These are phyloP conservation scores for Virgularia gustaviana DNA, from an alignment of 92 coral and sea anemone species.

Conservation along the genomic window DNA sequence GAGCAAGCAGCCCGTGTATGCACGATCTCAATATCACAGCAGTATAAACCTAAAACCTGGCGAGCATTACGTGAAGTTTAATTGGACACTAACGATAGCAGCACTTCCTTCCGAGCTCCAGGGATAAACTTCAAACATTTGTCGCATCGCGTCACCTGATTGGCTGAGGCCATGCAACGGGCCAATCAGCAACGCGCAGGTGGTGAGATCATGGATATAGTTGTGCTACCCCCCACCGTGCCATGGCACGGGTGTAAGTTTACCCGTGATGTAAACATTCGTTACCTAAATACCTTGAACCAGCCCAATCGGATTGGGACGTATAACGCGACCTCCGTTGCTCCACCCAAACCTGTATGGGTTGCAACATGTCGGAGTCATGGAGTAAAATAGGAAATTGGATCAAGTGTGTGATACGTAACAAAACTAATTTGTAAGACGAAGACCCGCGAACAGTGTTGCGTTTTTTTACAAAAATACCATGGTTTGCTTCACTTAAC, in stretches of 20 bases:
- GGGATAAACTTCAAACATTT: constrained; percentile 3
- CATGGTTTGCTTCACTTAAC: constrained; percentile 30
- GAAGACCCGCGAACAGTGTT: constrained; percentile 1
- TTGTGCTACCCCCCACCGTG: not conserved
- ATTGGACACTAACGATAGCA: constrained; percentile 20
- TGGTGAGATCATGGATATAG: not conserved
- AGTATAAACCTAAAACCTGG: not conserved
- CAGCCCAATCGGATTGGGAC: constrained; percentile 28
- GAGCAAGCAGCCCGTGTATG: not conserved
- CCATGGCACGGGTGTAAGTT: not conserved
- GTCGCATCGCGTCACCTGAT: constrained; percentile 47
- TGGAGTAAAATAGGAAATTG: no score
- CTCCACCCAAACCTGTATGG: not conserved
- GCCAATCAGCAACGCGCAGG: constrained; percentile 63
- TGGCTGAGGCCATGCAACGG: constrained; percentile 56
- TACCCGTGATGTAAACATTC: not conserved
- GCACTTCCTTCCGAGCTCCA: constrained; percentile 26
- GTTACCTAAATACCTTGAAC: constrained; percentile 17
- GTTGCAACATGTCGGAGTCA: not conserved
- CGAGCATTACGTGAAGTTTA: not conserved
- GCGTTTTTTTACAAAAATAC: not conserved
- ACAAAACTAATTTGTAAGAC: no score
- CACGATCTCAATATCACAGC: not conserved
- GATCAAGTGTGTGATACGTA: no score
- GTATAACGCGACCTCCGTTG: not conserved